These are phyloP conservation scores for Papilio aristodemus DNA, from an alignment of 1,140 invertebrate genomes.

Conservation along the genomic window DNA sequence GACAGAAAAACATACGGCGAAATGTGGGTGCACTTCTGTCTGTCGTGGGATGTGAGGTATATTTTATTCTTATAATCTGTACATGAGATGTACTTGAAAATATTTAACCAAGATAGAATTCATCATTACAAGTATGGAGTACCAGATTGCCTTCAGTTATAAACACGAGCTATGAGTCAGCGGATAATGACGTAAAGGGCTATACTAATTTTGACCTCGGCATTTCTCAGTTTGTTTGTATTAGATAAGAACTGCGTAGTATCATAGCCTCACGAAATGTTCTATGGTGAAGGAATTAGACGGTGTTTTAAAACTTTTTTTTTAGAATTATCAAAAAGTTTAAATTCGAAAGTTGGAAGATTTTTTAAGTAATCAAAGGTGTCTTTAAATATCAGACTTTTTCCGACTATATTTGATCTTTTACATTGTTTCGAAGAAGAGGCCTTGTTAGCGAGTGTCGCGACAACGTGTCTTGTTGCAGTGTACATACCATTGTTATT, in stretches of 20 bases:
- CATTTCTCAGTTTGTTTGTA: background rate
- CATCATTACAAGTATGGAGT: background rate
- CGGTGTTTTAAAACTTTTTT: too few species aligned
- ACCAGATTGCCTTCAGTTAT: slow-evolving; percentile 7
- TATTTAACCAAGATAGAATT: background rate
- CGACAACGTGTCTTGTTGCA: background rate
- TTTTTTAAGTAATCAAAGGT: too few species aligned
- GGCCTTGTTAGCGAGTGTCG: background rate
- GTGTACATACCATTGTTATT: background rate
- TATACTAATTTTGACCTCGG: slow-evolving; percentile 8
- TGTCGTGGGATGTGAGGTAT: too few species aligned
- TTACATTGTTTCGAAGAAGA: background rate
- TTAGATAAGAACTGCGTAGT: background rate
- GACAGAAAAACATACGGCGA: too few species aligned
- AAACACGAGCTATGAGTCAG: background rate
- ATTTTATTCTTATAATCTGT: background rate
- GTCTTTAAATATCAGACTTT: too few species aligned
- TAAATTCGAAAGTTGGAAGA: too few species aligned
- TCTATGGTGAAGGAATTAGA: background rate
- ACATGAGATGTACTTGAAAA: background rate
- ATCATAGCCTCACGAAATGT: background rate
- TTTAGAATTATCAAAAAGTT: too few species aligned
- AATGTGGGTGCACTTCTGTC: too few species aligned
- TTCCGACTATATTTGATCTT: too few species aligned
- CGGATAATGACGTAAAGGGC: slow-evolving; percentile 6